These are phyloP conservation scores for Alauda arvensis DNA, from an alignment of 2,797 vertebrate species.

Conservation along the genomic window DNA sequence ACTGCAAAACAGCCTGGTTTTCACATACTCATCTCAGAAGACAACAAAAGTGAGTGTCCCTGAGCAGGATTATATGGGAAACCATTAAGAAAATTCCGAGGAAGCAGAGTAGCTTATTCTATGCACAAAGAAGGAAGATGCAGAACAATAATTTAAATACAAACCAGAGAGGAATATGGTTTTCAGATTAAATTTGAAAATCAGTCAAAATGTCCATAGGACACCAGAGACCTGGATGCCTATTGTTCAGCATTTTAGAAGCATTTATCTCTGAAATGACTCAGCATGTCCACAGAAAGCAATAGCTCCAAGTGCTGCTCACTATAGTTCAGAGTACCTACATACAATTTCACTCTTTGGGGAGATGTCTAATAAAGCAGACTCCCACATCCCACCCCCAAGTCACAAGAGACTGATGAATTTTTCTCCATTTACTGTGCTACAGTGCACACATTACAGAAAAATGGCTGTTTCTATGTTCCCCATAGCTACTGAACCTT, in stretches of 20 bases:
- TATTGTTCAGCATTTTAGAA: not conserved
- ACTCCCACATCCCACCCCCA: conserved; percentile 31
- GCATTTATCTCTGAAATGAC: conserved; percentile 40
- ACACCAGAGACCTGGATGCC: not conserved
- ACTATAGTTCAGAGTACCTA: conserved; percentile 28
- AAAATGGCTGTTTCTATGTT: conserved; percentile 22
- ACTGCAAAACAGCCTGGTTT: not conserved
- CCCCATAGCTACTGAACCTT: conserved; percentile 28
- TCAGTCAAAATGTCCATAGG: not conserved
- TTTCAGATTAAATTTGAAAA: conserved; percentile 1
- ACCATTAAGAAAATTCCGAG: not conserved
- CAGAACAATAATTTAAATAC: not conserved
- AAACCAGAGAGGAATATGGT: not conserved
- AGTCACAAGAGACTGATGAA: conserved; percentile 28
- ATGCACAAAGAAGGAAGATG: not conserved
- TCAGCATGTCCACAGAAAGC: conserved; percentile 50
- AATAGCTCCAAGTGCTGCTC: conserved; percentile 17
- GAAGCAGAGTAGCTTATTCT: not conserved
- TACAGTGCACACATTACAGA: not conserved
- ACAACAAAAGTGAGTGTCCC: not conserved
- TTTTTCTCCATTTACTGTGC: conserved; percentile 33
- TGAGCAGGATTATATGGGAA: not conserved
- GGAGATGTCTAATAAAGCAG: conserved; percentile 33
- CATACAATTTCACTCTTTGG: conserved; percentile 13
- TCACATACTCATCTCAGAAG: not conserved